A percentile compares a stretch with the other conserved stretches of the same genome.
Evolutionary conservation across 2,888 invertebrate species (phyloP).

Genomic region (Eutolmus rufibarbis): DNA sequence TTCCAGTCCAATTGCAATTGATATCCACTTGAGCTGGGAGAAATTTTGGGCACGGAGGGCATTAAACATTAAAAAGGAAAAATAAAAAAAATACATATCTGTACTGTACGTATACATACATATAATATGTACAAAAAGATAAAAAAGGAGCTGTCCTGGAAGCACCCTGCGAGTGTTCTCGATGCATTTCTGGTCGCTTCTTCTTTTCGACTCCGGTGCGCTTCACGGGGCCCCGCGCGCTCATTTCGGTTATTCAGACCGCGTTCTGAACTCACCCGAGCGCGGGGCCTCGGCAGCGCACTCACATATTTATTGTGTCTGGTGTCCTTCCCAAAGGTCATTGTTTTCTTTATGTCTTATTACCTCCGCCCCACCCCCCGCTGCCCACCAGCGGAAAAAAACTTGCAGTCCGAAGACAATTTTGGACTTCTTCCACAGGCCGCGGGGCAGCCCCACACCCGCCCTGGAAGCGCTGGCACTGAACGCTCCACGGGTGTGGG

Average conservation of each 20-base stretch:
- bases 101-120: no score
- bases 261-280: neutral
- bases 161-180: neutral
- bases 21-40: slow-evolving; percentile 24
- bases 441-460: neutral
- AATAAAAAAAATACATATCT: neutral
- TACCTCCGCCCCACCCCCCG: neutral
- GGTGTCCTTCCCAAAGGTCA: slow-evolving; percentile 50
- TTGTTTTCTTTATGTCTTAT: slow-evolving; percentile 46
- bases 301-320: slow-evolving; percentile 51
- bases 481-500: neutral
- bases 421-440: slow-evolving; percentile 9
- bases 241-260: slow-evolving; percentile 16
- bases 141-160: neutral
- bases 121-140: neutral
- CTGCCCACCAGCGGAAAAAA: neutral
- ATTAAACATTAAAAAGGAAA: neutral
- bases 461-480: neutral
- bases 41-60: slow-evolving; percentile 27
- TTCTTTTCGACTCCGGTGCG: neutral
- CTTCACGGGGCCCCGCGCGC: neutral
- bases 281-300: neutral
- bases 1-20: slow-evolving; percentile 34
- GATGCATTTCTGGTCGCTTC: neutral
- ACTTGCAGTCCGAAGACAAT: slow-evolving; percentile 11